Percentiles rank a stretch among this genome's conserved stretches.
phyloP scores from a whole-genome alignment of 2,888 invertebrate genomes.

The Drosophila testacea region DNA sequence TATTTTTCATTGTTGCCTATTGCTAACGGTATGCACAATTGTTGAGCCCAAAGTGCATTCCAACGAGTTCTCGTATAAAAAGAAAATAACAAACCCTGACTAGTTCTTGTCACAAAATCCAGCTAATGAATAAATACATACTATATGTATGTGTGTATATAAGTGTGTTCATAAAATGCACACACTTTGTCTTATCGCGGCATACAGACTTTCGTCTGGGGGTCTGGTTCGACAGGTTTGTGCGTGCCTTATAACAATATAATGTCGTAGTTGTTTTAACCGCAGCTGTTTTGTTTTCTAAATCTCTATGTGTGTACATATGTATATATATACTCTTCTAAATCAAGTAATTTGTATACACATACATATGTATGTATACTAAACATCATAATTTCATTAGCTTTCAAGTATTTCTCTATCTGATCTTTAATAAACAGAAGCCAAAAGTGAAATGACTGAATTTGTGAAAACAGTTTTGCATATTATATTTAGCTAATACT shows the following conservation, averaged over 20 bases:
- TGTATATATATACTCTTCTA: neutral
- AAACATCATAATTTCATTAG: conserved; percentile 6
- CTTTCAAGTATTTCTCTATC: conserved; percentile 3
- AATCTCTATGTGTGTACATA: neutral
- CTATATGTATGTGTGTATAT: neutral
- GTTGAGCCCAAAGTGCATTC: conserved; percentile 28
- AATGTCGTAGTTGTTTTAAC: conserved; percentile 13
- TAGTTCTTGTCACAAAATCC: conserved; percentile 37
- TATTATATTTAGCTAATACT: no score
- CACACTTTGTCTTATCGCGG: conserved; percentile 27
- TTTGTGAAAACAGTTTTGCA: neutral
- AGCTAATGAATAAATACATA: conserved; percentile 24
- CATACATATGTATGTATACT: neutral
- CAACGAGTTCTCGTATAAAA: conserved; percentile 10
- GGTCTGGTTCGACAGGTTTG: conserved; percentile 57
- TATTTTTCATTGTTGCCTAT: conserved; percentile 12
- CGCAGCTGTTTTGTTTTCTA: conserved; percentile 44
- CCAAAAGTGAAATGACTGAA: neutral
- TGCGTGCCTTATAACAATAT: conserved; percentile 43
- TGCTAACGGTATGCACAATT: conserved; percentile 17
- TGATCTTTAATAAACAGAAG: conserved; percentile 8
- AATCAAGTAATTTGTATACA: neutral
- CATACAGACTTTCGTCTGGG: conserved; percentile 38
- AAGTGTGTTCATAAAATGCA: conserved; percentile 9
- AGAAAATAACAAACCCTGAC: conserved; percentile 9